phyloP scores from a whole-genome alignment of 1,140 invertebrate species.

The Drosophila punjabiensis region DNA sequence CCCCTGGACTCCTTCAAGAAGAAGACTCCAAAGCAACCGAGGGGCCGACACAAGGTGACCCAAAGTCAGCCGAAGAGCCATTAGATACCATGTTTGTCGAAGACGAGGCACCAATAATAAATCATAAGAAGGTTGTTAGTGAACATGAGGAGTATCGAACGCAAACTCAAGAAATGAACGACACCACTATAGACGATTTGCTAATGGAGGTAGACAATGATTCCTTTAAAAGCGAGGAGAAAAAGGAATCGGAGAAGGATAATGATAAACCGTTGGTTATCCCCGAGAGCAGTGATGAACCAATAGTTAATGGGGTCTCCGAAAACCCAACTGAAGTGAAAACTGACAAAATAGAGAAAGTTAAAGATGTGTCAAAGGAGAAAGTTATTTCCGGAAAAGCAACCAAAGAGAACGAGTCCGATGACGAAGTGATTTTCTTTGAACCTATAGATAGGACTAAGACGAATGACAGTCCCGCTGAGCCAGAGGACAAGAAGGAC shows the following conservation, averaged over 20 bases:
- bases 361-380: neutral
- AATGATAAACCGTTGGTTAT: neutral
- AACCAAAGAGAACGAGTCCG: constrained; percentile 58
- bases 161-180: constrained; percentile 20
- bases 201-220: constrained; percentile 2
- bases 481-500: neutral
- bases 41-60: neutral
- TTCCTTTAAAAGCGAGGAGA: neutral
- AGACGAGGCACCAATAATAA: neutral
- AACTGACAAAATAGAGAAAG: neutral
- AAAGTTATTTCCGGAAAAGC: neutral
- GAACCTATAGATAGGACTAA: constrained; percentile 55
- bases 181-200: constrained; percentile 16
- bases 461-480: neutral
- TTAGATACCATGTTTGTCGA: constrained; percentile 1
- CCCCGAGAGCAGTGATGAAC: neutral
- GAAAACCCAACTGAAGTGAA: neutral
- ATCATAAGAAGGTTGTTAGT: neutral
- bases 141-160: neutral
- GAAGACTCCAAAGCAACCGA: neutral
- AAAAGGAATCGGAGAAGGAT: neutral
- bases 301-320: constrained; percentile 15
- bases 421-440: constrained; percentile 78
- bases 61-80: neutral
- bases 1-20: neutral